Base-by-base conservation (phyloP, 1,140 invertebrate species). In the Drosophila ercepeae region DNA sequence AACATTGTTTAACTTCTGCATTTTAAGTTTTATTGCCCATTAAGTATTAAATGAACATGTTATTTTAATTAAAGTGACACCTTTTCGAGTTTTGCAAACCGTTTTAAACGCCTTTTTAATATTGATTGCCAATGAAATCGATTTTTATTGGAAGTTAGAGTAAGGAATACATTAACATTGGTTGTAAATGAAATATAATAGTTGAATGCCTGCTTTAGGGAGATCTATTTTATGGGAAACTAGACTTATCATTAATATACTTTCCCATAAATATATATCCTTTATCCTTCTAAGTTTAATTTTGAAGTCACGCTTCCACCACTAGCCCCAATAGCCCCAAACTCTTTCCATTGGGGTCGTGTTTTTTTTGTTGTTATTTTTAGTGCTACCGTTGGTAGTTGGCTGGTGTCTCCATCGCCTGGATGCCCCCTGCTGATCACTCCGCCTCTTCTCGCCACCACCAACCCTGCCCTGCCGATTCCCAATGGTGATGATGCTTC, bases 321-420 rank as follows among this genome's bases (percentile, higher is more conserved):
- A 44, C 69, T 72, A 72, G 29, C 29, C 53, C 52, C 39, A 16
- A 16, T 39, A 59, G 41, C 48, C 45, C 45, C 13, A 44, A 61
- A 34, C 57, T 72, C 68, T 72, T 46, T 32, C 69, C 68, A 72
- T 60, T 65, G 68, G 60, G 79, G 68, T 84, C 81, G 81, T 84
- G 81, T 84, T 84, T 76, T 76, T 84, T 76, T 84, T 86, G 71
- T 84, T 84, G 81, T 84, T 84, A 86, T 79, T 86, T 82, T 84
- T 74, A 81, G 67, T 84, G 81, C 81, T 84, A 84, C 81, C 77
- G 81, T 84, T 84, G 39, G 39, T 18, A 16, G 81, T 51, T 84
- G 79, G 34, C 18, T 65, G 34, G 50, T 21, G 57, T 59, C 54
- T 52, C 25, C 51, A 42, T 27, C 16, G 57, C 41, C 50, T 51